These are phyloP conservation scores for Micromesistius poutassou DNA, from an alignment of 2,797 vertebrate species.

Conservation along the genomic window DNA sequence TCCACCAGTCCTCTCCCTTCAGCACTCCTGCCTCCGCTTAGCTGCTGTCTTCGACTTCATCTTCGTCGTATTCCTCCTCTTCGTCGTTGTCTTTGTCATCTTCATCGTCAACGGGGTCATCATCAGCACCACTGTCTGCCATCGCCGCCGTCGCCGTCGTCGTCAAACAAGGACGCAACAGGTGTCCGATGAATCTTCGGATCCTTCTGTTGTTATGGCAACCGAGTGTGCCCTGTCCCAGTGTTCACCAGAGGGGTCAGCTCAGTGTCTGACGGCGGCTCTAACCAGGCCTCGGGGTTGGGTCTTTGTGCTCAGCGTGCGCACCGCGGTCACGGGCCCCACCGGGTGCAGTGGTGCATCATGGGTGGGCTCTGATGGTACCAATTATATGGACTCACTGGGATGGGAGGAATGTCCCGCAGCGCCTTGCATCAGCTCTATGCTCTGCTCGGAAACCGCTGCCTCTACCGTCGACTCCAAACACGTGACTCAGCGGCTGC, in stretches of 20 bases:
- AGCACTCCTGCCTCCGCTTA: neutral
- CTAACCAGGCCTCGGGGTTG: neutral
- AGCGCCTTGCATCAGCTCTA: too few species aligned
- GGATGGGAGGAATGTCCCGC: too few species aligned
- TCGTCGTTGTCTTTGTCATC: conserved; percentile 37
- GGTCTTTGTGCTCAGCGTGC: neutral
- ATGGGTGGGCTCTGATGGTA: too few species aligned
- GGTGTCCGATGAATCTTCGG: conserved; percentile 46
- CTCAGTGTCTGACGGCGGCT: conserved; percentile 55
- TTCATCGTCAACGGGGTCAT: neutral
- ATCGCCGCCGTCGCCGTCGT: conserved; percentile 15
- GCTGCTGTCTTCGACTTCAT: conserved; percentile 41
- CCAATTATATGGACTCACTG: too few species aligned
- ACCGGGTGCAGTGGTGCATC: too few species aligned
- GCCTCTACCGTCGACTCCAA: too few species aligned
- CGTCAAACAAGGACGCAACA: conserved; percentile 29
- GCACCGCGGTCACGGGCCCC: too few species aligned
- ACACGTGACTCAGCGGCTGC: too few species aligned
- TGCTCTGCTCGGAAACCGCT: too few species aligned
- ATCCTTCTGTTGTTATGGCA: conserved; percentile 64
- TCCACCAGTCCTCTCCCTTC: neutral
- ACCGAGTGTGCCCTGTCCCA: conserved; percentile 43
- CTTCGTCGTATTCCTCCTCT: conserved; percentile 11
- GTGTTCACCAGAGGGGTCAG: conserved; percentile 53
- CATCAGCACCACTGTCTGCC: neutral